A percentile compares a stretch with the other conserved stretches of the same genome.
These are phyloP conservation scores for Boleophthalmus pectinirostris DNA, from an alignment of 2,113 vertebrate species.

Conservation along the genomic window DNA sequence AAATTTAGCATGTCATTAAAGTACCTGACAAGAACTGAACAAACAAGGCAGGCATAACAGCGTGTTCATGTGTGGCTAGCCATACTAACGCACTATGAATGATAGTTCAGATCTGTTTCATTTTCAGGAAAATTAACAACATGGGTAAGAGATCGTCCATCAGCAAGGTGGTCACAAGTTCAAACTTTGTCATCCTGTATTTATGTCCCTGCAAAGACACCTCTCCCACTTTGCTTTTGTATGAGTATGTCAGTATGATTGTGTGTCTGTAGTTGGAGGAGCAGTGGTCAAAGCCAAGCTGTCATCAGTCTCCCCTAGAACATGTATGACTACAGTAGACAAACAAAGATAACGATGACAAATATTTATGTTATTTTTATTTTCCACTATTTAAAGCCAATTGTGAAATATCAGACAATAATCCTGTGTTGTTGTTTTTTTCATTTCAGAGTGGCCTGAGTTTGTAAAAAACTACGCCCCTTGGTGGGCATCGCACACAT, in stretches of 20 bases:
- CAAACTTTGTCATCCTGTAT: not conserved
- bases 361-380: not conserved
- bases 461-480: slow-evolving; percentile 94
- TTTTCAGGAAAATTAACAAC: not conserved
- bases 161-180: not conserved
- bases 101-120: not conserved
- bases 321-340: too few relatives aligned
- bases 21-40: not conserved
- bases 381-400: not conserved
- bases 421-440: not conserved
- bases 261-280: too few relatives aligned
- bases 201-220: too few relatives aligned
- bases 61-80: not conserved
- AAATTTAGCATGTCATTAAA: not conserved
- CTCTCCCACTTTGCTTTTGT: too few relatives aligned
- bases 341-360: not conserved
- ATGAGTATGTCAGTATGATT: too few relatives aligned
- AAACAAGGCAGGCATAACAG: not conserved
- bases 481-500: slow-evolving; percentile 95
- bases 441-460: slow-evolving; percentile 90
- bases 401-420: not conserved
- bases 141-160: too few relatives aligned
- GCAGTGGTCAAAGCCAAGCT: too few relatives aligned
- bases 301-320: too few relatives aligned
- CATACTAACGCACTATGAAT: not conserved